These are phyloP conservation scores for Geotrupes spiniger DNA, from an alignment of 2,888 invertebrate genomes.

Conservation along the genomic window DNA sequence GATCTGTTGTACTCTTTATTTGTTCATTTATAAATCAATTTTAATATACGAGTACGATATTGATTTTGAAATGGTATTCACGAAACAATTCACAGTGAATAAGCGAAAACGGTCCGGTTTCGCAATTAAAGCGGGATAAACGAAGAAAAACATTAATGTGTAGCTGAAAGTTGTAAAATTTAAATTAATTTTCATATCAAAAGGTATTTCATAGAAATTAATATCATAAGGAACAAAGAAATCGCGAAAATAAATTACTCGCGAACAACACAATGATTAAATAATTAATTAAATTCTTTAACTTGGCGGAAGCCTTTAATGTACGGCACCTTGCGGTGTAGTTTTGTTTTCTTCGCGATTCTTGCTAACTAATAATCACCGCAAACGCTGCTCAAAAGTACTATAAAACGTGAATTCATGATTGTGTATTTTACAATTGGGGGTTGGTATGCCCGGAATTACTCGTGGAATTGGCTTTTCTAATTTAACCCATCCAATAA, in stretches of 20 bases:
- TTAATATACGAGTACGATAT: no score
- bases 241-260: conserved; percentile 38
- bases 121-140: no score
- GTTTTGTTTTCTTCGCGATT: conserved; percentile 30
- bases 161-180: conserved; percentile 25
- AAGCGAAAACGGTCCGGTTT: no score
- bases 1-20: no score
- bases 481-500: conserved; percentile 47
- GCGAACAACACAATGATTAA: conserved; percentile 44
- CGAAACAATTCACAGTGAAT: no score
- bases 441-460: conserved; percentile 42
- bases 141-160: conserved; percentile 25
- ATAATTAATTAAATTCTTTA: conserved; percentile 48
- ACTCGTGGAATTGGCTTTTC: conserved; percentile 47
- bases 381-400: conserved; percentile 39
- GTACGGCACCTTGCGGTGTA: conserved; percentile 42
- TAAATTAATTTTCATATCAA: conserved; percentile 34
- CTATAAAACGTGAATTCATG: conserved; percentile 43
- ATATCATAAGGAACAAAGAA: conserved; percentile 33
- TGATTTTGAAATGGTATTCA: no score
- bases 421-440: conserved; percentile 46
- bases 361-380: conserved; percentile 40
- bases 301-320: conserved; percentile 46
- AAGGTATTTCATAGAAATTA: conserved; percentile 37
- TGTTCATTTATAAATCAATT: no score